These are phyloP conservation scores for Hypotaenidia okinawae DNA, from an alignment of 2,797 vertebrate genomes.

Conservation along the genomic window DNA sequence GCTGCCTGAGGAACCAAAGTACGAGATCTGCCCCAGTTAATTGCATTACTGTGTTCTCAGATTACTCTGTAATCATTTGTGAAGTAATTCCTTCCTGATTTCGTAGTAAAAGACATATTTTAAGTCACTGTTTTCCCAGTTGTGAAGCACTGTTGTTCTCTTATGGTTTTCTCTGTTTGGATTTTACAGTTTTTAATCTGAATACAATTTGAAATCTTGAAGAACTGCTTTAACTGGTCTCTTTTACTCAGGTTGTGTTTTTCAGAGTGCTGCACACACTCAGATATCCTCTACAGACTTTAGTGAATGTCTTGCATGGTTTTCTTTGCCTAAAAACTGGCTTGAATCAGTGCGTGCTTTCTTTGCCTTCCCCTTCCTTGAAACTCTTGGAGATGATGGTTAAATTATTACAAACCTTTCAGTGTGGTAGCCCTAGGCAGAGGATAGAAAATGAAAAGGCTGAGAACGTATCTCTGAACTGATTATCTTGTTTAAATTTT, in stretches of 20 bases:
- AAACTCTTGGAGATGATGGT: background rate
- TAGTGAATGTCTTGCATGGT: background rate
- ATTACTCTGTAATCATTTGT: background rate
- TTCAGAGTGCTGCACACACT: background rate
- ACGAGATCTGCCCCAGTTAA: background rate
- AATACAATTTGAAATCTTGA: background rate
- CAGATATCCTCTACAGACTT: background rate
- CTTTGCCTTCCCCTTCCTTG: background rate
- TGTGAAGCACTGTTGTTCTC: background rate
- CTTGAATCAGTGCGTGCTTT: background rate
- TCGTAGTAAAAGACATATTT: background rate
- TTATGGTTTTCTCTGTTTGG: background rate
- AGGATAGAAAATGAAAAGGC: conserved; percentile 29
- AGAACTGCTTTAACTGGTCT: background rate
- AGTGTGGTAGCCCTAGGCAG: conserved; percentile 7
- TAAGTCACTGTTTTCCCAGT: background rate
- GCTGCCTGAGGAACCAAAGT: background rate
- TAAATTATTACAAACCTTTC: conserved; percentile 47
- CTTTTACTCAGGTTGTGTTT: background rate
- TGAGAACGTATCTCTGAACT: background rate
- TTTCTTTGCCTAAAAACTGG: background rate
- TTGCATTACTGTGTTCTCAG: background rate
- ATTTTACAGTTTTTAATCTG: background rate
- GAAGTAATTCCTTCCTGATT: background rate
- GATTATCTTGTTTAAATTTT: conserved; percentile 47